Evolutionary conservation across 2,888 invertebrate species (phyloP), one percentile per base, ranked within the genome.

Genomic region (Lordiphosa fenestrarum): DNA sequence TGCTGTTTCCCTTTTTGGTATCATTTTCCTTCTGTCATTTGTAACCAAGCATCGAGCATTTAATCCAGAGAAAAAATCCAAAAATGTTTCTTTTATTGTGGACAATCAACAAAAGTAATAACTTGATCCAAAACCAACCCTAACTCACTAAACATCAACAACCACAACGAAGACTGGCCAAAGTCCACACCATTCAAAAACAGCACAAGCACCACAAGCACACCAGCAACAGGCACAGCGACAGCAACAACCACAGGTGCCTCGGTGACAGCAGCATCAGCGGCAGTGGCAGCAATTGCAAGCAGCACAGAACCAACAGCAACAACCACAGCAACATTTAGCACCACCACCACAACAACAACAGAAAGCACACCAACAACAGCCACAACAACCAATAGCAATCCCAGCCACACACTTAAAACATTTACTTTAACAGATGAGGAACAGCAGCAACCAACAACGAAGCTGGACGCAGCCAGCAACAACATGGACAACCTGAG

Each of bases 391-490:
- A 66, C 61, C 59, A 73, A 64, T 52, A 30, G 51, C 65, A 44
- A 66, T 75, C 72, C 76, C 74, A 75, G 73, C 52, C 39, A 71
- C 73, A 71, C 68, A 73, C 61, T 77, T 72, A 85, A 74, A 75
- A 48, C 67, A 84, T 86, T 80, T 87, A 80, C 80, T 83, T 80
- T 77, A 71, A 77, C 86, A 87, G 87, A 87, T 86, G 87, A 86
- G 68, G 66, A 68, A 60, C 50, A 58, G 41, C 33, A 53, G 15
- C 40, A 61, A 15, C 12, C 54, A 23, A 37, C 55, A 39, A 40
- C 50, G 15, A 48, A 55, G 1, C 47, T 53, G 41, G 33, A 23
- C 4, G 10, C 25, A 37, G 33, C 50, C 6, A 53, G 12, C 3
- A 19, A 6, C 64, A 37, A 47, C 46, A 61, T 53, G 38, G 53